Conservation (phyloP, 1,140 invertebrate species). For the Trachymyrmex septentrionalis region DNA sequence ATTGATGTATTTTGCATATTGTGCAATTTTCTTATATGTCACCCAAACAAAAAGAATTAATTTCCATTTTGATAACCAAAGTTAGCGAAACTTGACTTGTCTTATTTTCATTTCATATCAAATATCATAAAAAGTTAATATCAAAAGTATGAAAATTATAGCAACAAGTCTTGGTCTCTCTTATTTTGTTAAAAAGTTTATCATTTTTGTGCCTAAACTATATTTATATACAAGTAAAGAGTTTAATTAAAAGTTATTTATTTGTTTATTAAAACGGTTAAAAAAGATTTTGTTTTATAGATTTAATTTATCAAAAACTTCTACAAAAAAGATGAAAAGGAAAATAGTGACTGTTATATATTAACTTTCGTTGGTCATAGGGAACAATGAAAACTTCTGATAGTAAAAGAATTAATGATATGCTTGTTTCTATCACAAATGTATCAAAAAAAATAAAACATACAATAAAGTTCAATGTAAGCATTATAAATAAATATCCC, state of each 20-base stretch:
- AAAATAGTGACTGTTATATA: neutral
- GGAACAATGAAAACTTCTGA: slow-evolving; percentile 17
- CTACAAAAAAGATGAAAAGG: neutral
- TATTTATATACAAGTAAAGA: too few species aligned
- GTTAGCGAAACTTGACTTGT: neutral
- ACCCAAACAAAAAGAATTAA: neutral
- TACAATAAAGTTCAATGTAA: neutral
- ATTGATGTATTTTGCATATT: neutral
- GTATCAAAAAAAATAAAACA: neutral
- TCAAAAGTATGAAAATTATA: too few species aligned
- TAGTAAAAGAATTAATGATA: slow-evolving; percentile 7
- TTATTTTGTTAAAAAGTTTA: too few species aligned
- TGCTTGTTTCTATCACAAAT: slow-evolving; percentile 15
- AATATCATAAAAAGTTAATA: too few species aligned
- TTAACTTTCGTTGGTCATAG: neutral
- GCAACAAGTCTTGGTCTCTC: too few species aligned
- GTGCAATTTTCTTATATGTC: neutral
- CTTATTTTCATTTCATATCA: too few species aligned
- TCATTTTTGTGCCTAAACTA: too few species aligned
- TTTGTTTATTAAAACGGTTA: neutral
- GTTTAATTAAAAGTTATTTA: too few species aligned
- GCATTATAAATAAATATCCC: slow-evolving; percentile 21
- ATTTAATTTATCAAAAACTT: neutral
- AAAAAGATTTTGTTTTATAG: neutral
- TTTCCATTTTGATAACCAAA: neutral